Conservation (phyloP, 2,888 invertebrate species). For the Zygogramma bicolorata region DNA sequence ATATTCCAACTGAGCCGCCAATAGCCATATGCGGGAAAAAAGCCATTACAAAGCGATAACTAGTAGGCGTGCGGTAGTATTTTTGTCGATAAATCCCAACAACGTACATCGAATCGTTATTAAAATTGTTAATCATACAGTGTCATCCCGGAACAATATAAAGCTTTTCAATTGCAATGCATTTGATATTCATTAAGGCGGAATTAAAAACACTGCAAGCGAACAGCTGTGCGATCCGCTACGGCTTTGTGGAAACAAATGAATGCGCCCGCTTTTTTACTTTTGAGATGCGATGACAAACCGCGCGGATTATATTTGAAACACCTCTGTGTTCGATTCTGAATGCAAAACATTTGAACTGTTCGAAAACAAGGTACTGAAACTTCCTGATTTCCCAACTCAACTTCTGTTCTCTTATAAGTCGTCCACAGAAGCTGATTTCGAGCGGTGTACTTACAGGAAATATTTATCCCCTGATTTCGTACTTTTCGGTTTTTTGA, state of each 20-base stretch:
- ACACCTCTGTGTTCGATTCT: constrained; percentile 19
- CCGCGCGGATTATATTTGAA: constrained; percentile 11
- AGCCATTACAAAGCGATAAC: constrained; percentile 1
- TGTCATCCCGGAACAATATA: constrained; percentile 30
- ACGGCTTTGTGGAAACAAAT: constrained; percentile 49
- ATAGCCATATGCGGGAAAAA: background rate
- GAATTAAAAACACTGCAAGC: constrained; percentile 39
- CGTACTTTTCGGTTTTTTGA: too few species aligned
- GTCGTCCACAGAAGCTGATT: too few species aligned
- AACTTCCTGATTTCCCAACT: too few species aligned
- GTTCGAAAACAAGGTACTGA: too few species aligned
- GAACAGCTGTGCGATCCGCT: constrained; percentile 24
- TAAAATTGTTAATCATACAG: constrained; percentile 24
- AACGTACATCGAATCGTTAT: constrained; percentile 1
- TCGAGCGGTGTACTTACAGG: too few species aligned
- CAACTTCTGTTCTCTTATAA: too few species aligned
- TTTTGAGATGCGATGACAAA: constrained; percentile 18
- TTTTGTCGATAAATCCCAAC: constrained; percentile 8
- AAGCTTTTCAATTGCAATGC: constrained; percentile 41
- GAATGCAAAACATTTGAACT: too few species aligned
- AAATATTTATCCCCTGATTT: too few species aligned
- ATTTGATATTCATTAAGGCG: constrained; percentile 42
- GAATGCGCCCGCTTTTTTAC: constrained; percentile 43
- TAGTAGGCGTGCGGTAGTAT: background rate
- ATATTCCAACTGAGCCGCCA: background rate